A percentile compares a stretch with the other conserved stretches of the same genome.
These are phyloP conservation scores for Megathymus violae DNA, from an alignment of 1,140 invertebrate species.

Conservation along the genomic window DNA sequence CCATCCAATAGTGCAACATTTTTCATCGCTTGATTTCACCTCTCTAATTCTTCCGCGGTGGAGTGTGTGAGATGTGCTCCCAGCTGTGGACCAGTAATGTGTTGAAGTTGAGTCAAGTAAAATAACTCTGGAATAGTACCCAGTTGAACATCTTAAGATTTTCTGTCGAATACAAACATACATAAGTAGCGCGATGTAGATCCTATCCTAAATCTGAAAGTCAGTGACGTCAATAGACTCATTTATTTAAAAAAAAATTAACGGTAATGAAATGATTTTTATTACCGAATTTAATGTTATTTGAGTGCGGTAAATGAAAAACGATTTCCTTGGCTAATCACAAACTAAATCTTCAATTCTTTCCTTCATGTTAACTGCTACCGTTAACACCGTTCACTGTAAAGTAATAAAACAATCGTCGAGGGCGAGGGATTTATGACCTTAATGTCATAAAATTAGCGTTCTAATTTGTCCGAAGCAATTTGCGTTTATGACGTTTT, in stretches of 20 bases:
- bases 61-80: no score
- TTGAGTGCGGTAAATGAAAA: not conserved
- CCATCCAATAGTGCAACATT: no score
- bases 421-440: constrained; percentile 64
- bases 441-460: constrained; percentile 75
- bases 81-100: no score
- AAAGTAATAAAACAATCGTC: constrained; percentile 68
- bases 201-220: no score
- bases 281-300: not conserved
- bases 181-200: no score
- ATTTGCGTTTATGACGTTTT: constrained; percentile 65
- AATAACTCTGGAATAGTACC: no score
- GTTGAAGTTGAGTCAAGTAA: no score
- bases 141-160: no score
- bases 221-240: no score
- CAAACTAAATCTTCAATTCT: constrained; percentile 1
- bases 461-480: constrained; percentile 74
- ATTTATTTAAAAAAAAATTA: not conserved
- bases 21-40: no score
- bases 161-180: no score
- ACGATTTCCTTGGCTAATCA: constrained; percentile 7
- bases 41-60: no score
- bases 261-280: not conserved
- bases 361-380: constrained; percentile 59
- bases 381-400: constrained; percentile 63